These are phyloP conservation scores for Anguilla pacifica DNA, from an alignment of 2,797 vertebrate genomes.

Conservation along the genomic window DNA sequence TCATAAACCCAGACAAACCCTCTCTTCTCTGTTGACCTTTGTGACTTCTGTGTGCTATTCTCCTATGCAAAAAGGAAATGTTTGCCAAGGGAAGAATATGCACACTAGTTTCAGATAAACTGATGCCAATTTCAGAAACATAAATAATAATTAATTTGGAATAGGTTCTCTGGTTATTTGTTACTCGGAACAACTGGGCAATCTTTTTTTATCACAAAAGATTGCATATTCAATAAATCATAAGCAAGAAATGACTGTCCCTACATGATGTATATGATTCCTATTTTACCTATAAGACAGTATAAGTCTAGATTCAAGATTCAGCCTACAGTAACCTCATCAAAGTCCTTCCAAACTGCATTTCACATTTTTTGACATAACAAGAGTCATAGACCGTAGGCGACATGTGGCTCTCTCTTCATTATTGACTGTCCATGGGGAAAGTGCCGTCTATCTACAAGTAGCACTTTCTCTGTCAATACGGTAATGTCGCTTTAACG, in stretches of 20 bases:
- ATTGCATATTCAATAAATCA: not conserved
- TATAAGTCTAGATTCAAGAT: not conserved
- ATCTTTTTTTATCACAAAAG: not conserved
- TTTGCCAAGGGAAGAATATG: not conserved
- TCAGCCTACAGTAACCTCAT: not conserved
- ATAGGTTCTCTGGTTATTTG: not conserved
- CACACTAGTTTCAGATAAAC: not conserved
- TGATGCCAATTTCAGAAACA: not conserved
- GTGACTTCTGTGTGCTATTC: not conserved
- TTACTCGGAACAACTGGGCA: not conserved
- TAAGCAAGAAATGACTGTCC: not conserved
- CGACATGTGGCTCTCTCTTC: not conserved
- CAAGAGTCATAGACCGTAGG: not conserved
- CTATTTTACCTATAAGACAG: not conserved
- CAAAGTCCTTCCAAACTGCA: not conserved
- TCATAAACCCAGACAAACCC: not conserved
- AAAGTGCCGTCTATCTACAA: constrained; percentile 15
- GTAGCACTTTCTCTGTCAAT: constrained; percentile 1
- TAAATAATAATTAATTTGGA: not conserved
- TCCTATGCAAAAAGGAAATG: not conserved
- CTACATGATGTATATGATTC: not conserved
- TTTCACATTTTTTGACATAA: not conserved
- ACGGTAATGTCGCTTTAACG: constrained; percentile 16
- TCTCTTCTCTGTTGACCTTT: not conserved
- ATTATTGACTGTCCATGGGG: constrained; percentile 20